Percentiles rank a stretch among this genome's conserved stretches.
Evolutionary conservation across 2,797 vertebrate genomes (phyloP).

Genomic region (Arctocebus calabarensis): DNA sequence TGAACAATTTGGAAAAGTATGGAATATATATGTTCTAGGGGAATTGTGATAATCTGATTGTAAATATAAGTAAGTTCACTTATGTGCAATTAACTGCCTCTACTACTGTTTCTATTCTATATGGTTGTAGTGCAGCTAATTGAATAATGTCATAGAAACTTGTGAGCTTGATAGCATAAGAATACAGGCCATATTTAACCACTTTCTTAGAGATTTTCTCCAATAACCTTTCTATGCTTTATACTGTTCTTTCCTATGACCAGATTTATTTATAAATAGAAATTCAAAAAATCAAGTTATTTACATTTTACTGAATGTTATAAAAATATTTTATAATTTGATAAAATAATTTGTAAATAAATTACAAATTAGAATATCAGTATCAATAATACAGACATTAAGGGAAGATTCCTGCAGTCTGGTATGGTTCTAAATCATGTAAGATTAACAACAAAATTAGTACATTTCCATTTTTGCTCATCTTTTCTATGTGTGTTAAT

Average conservation of each 20-base stretch:
- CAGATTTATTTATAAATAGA: not conserved
- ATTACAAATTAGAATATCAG: not conserved
- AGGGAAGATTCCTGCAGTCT: not conserved
- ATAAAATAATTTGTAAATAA: not conserved
- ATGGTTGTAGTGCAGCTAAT: accelerated
- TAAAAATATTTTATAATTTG: not conserved
- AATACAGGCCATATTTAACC: not conserved
- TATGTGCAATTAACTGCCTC: not conserved
- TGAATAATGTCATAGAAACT: not conserved
- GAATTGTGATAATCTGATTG: not conserved
- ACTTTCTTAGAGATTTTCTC: not conserved
- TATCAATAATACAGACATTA: not conserved
- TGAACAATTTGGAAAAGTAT: not conserved
- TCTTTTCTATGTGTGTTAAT: not conserved
- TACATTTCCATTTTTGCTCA: not conserved
- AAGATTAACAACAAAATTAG: constrained; percentile 12
- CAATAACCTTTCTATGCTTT: not conserved
- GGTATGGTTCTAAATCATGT: not conserved
- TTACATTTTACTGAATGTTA: not conserved
- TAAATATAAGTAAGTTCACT: not conserved
- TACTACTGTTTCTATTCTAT: not conserved
- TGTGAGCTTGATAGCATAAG: not conserved
- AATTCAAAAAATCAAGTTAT: not conserved
- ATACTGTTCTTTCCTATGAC: not conserved
- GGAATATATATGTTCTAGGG: not conserved